These are phyloP conservation scores for Neria commutata DNA, from an alignment of 2,888 invertebrate species.

Conservation along the genomic window DNA sequence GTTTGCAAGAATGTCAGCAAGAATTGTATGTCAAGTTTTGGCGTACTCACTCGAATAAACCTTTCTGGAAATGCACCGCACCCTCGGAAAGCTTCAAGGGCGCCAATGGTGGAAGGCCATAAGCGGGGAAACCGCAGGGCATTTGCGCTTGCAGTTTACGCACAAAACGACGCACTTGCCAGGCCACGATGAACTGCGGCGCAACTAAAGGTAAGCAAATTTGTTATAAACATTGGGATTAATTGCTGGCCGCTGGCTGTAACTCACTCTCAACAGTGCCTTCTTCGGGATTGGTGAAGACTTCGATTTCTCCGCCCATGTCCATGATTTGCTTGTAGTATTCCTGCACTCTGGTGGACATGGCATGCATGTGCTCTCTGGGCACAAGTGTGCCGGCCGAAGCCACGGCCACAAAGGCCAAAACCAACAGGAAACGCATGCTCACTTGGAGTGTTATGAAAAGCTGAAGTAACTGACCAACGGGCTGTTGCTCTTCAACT, in stretches of 20 bases:
- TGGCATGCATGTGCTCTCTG: conserved; percentile 3
- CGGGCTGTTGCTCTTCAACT: conserved; percentile 26
- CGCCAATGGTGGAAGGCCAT: conserved; percentile 51
- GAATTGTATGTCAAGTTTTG: not conserved
- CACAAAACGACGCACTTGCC: conserved; percentile 49
- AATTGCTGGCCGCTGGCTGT: not conserved
- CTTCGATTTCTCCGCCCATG: conserved; percentile 42
- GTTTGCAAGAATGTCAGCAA: not conserved
- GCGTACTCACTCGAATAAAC: conserved; percentile 41
- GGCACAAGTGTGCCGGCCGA: conserved; percentile 37
- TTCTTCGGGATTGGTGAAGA: conserved; percentile 37
- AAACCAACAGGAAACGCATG: conserved; percentile 50
- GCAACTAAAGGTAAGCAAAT: conserved; percentile 31
- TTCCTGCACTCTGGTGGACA: conserved; percentile 15
- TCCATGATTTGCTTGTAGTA: conserved; percentile 28
- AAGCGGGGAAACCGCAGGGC: conserved; percentile 49
- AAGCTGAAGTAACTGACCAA: conserved; percentile 33
- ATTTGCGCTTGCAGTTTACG: conserved; percentile 48
- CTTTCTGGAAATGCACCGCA: conserved; percentile 37
- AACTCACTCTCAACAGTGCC: conserved; percentile 41
- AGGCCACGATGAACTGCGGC: conserved; percentile 47
- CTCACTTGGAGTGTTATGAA: conserved; percentile 30
- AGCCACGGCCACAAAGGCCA: conserved; percentile 45
- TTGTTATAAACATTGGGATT: not conserved
- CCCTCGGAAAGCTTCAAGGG: conserved; percentile 42